Evolutionary conservation across 1,140 invertebrate genomes (phyloP), one percentile per base, ranked within the genome.

Genomic region (Spodoptera litura): DNA sequence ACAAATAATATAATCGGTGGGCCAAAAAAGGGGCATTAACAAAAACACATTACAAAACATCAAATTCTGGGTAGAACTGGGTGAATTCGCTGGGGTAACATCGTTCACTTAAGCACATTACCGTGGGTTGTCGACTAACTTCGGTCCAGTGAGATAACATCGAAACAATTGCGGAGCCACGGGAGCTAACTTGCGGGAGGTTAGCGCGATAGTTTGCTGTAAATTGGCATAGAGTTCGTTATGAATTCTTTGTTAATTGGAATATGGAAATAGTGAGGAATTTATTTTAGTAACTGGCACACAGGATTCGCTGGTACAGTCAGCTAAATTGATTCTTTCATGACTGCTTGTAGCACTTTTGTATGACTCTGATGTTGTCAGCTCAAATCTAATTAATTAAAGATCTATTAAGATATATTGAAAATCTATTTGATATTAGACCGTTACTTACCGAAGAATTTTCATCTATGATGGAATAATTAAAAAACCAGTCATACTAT

Each of bases 91-190:
- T 58, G 64, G 91, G 87, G 91, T 80, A 85, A 89, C 91, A 93
- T 93, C 91, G 86, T 87, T 93, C 91, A 93, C 88, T 93, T 93
- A 92, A 89, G 84, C 88, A 87, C 85, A 92, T 93, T 93, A 93
- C 81, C 75, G 79, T 79, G 81, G 83, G 82, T 82, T 83, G 79
- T 82, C 79, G 70, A 74, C 79, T 72, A 93, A 91, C 87, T 90
- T 93, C 81, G 79, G 79, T 84, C 87, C 87, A 56, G 71, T 38
- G 89, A 88, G 89, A 89, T 88, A 87, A 86, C 84, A 88, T 71
- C 80, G 88, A 89, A 93, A 92, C 91, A 93, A 89, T 92, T 91
- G 85, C 61, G 80, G 82, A 82, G 81, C 85, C 78, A 53, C 73
- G 88, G 89, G 87, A 89, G 70, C 70, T 52, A 91, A 91, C 84